These are phyloP conservation scores for Onychostruthus taczanowskii DNA, from an alignment of 2,113 vertebrate genomes.

Conservation along the genomic window DNA sequence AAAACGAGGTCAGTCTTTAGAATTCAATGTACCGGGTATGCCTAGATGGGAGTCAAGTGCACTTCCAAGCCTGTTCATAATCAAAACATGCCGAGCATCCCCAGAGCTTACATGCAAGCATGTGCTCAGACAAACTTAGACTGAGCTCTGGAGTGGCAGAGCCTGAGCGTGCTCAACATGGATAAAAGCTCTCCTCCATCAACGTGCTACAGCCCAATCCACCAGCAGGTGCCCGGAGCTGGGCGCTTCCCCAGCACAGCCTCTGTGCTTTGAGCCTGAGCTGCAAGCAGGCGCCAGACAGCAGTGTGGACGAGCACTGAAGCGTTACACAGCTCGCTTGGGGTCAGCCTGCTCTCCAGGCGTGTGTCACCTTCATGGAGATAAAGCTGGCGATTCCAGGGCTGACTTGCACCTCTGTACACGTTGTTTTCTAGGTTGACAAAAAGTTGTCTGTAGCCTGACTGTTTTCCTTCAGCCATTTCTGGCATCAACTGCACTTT, in stretches of 20 bases:
- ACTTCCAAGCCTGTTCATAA: constrained; percentile 35
- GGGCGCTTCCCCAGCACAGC: constrained; percentile 18
- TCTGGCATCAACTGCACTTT: constrained; percentile 39
- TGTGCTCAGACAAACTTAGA: constrained; percentile 53
- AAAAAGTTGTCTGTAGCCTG: constrained; percentile 45
- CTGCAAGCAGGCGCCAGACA: constrained; percentile 50
- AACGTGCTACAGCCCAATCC: constrained; percentile 39
- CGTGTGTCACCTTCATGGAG: constrained; percentile 56
- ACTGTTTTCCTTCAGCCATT: constrained; percentile 20
- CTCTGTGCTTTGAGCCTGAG: constrained; percentile 35
- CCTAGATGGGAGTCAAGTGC: constrained; percentile 8
- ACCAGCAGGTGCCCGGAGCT: constrained; percentile 21
- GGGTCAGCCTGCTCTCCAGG: constrained; percentile 39
- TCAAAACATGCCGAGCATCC: constrained; percentile 47
- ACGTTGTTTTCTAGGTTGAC: constrained; percentile 54
- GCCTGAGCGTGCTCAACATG: constrained; percentile 47
- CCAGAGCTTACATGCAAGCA: constrained; percentile 64
- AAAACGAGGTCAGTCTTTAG: background rate
- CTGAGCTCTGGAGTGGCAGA: constrained; percentile 54
- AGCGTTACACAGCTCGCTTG: constrained; percentile 3
- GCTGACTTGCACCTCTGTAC: constrained; percentile 46
- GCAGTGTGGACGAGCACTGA: constrained; percentile 39
- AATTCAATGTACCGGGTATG: background rate
- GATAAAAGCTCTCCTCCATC: constrained; percentile 25
- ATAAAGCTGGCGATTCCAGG: constrained; percentile 45